These are phyloP conservation scores for Uria aalge DNA, from an alignment of 2,113 vertebrate genomes.

Conservation along the genomic window DNA sequence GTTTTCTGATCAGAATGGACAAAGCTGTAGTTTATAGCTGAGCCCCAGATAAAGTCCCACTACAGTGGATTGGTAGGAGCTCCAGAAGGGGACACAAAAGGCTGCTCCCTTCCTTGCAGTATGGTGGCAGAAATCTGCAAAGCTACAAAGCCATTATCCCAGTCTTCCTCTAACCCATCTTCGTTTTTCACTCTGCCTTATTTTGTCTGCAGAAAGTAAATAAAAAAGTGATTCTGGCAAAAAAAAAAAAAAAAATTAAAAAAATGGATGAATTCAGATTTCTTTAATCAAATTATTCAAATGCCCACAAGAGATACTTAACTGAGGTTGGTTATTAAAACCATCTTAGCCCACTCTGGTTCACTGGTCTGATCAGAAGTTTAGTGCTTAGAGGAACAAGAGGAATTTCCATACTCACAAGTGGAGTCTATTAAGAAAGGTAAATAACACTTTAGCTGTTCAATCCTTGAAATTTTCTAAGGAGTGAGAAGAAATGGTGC, in stretches of 20 bases:
- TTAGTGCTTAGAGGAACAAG: not conserved
- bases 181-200: not conserved
- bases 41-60: not conserved
- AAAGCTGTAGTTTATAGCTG: not conserved
- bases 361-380: not conserved
- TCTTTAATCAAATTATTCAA: not conserved
- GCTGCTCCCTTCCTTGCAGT: not conserved
- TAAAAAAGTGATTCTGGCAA: not conserved
- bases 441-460: not conserved
- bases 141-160: not conserved
- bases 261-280: not conserved
- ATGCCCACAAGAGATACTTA: not conserved
- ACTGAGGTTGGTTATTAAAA: not conserved
- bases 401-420: not conserved
- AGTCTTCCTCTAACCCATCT: not conserved
- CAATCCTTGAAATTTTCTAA: not conserved
- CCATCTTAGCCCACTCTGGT: not conserved
- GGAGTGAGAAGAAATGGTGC: not conserved
- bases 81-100: not conserved
- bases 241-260: not conserved
- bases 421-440: not conserved
- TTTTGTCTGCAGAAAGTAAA: not conserved
- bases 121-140: not conserved
- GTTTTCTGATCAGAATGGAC: not conserved
- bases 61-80: not conserved